Evolutionary conservation across 2,113 vertebrate genomes (phyloP).

Genomic region (Prinia subflava): DNA sequence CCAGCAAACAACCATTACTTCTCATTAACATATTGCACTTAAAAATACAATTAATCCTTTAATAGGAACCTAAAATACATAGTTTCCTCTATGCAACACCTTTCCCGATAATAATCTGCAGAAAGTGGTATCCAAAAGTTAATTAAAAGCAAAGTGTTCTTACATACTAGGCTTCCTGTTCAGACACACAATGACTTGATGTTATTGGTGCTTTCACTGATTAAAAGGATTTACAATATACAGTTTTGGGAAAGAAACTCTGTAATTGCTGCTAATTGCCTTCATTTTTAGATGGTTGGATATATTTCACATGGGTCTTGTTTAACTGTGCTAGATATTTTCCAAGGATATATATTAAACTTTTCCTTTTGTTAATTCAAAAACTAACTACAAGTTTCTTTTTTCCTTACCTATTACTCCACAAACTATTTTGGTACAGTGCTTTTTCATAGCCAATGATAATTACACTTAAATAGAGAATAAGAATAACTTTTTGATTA

Average conservation of each 20-base stretch:
- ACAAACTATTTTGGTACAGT: neutral
- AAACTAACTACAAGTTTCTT: slow-evolving; percentile 11
- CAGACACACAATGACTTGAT: slow-evolving; percentile 38
- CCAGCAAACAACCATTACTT: slow-evolving; percentile 60
- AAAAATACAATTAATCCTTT: slow-evolving; percentile 69
- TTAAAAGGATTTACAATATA: slow-evolving; percentile 44
- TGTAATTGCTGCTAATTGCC: slow-evolving; percentile 65
- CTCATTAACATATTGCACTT: slow-evolving; percentile 59
- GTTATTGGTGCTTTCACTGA: slow-evolving; percentile 31
- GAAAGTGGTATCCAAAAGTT: slow-evolving; percentile 32
- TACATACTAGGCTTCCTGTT: slow-evolving; percentile 41
- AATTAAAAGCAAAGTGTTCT: slow-evolving; percentile 34
- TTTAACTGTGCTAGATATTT: slow-evolving; percentile 32
- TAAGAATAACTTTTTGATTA: slow-evolving; percentile 37
- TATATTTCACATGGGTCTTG: slow-evolving; percentile 41
- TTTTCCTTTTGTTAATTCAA: slow-evolving; percentile 25
- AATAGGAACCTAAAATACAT: slow-evolving; percentile 41
- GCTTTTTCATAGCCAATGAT: neutral
- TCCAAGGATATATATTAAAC: slow-evolving; percentile 49
- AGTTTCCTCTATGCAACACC: slow-evolving; percentile 47
- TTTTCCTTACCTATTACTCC: neutral
- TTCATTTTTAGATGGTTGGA: slow-evolving; percentile 44
- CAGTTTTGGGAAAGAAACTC: slow-evolving; percentile 51
- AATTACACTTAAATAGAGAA: slow-evolving; percentile 26
- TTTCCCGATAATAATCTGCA: slow-evolving; percentile 4